Percentiles rank a stretch among this genome's conserved stretches.
phyloP scores from a whole-genome alignment of 2,797 vertebrate genomes.

The Sternarchorhynchus goeldii region DNA sequence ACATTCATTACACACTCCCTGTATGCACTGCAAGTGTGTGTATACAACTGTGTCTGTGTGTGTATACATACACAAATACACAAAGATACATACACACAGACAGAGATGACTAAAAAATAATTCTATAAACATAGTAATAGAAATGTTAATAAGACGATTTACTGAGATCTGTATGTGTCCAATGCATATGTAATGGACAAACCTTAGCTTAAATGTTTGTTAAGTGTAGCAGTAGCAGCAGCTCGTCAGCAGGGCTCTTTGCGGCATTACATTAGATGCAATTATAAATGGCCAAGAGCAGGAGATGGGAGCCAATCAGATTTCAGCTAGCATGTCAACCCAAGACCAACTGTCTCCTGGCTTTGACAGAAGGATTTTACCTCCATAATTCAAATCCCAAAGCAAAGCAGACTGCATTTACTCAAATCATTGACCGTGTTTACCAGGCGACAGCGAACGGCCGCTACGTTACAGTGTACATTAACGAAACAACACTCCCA shows the following conservation, averaged over 20 bases:
- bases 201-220: too few relatives aligned
- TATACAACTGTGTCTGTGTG: too few relatives aligned
- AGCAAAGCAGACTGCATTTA: constrained; percentile 91
- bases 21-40: too few relatives aligned
- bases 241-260: constrained; percentile 87
- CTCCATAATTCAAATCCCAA: constrained; percentile 99
- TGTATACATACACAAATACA: too few relatives aligned
- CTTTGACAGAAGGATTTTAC: constrained; percentile 99
- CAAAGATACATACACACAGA: too few relatives aligned
- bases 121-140: too few relatives aligned
- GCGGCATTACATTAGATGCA: constrained; percentile 96
- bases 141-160: too few relatives aligned
- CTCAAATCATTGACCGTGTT: constrained; percentile 80
- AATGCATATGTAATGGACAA: too few relatives aligned
- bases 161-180: too few relatives aligned
- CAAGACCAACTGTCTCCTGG: constrained; percentile 99
- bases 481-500: neutral
- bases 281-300: constrained; percentile 99
- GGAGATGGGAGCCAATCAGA: constrained; percentile 97
- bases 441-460: constrained; percentile 68
- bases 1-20: too few relatives aligned
- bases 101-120: too few relatives aligned
- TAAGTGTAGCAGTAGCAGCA: constrained; percentile 64
- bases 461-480: neutral
- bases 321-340: constrained; percentile 98